Conservation (phyloP, 2,797 vertebrate species). For the Myotis findleyi region DNA sequence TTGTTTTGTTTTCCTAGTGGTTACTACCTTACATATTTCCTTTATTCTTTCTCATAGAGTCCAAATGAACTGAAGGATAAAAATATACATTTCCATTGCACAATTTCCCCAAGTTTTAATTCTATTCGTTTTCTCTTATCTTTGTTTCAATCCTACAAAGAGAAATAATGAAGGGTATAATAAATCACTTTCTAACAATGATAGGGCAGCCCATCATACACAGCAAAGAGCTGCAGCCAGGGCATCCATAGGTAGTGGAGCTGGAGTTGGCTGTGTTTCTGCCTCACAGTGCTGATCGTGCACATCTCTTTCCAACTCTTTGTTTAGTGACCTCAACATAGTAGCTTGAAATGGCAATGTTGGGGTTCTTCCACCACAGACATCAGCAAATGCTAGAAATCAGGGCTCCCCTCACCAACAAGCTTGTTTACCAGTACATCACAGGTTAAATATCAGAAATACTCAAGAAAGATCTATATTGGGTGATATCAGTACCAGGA, state of each 20-base stretch:
- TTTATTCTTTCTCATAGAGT: conserved; percentile 7
- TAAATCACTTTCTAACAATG: background rate
- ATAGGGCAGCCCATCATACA: background rate
- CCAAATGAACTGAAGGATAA: background rate
- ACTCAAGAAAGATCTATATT: background rate
- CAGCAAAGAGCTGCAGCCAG: background rate
- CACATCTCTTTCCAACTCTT: background rate
- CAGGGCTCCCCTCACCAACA: accelerated
- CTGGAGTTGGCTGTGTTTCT: background rate
- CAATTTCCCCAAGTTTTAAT: background rate
- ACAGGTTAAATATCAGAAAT: background rate
- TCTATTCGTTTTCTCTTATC: background rate
- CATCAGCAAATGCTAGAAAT: background rate
- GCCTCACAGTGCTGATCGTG: accelerated
- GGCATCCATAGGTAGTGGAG: background rate
- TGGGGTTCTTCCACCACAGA: background rate
- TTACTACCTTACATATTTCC: background rate
- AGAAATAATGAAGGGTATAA: background rate
- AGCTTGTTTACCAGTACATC: background rate
- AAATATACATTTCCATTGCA: background rate
- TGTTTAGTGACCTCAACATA: background rate
- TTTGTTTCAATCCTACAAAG: background rate
- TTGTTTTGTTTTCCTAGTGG: background rate
- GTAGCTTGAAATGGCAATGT: background rate
- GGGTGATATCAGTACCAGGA: background rate